phyloP scores from a whole-genome alignment of 1,140 invertebrate species.

The Linepithema humile region DNA sequence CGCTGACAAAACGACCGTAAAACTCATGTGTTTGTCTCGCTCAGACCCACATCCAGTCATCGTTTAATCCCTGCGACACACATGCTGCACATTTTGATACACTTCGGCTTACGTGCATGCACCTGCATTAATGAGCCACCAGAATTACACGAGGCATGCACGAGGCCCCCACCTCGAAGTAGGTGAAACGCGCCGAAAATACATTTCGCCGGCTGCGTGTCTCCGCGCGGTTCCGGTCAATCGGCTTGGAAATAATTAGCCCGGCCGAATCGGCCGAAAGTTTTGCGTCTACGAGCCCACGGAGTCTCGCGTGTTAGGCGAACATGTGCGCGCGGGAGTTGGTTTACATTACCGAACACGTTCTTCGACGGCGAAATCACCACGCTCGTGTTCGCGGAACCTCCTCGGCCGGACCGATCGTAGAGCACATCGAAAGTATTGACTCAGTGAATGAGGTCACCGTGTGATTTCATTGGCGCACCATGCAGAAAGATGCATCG shows the following conservation, averaged over 20 bases:
- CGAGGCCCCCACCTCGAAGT: neutral
- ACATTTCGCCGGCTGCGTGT: neutral
- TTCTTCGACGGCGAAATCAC: conserved; percentile 47
- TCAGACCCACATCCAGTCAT: neutral
- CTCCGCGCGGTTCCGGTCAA: neutral
- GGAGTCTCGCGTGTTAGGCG: conserved; percentile 33
- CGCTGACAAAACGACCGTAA: neutral
- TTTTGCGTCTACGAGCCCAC: conserved; percentile 25
- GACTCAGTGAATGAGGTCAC: conserved; percentile 69
- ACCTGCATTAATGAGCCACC: neutral
- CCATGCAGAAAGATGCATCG: conserved; percentile 59
- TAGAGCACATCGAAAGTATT: conserved; percentile 61
- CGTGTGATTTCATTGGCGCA: conserved; percentile 67
- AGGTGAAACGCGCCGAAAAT: neutral
- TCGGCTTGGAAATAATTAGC: neutral
- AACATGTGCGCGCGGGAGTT: conserved; percentile 28
- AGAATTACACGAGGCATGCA: neutral
- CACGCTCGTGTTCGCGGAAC: conserved; percentile 57
- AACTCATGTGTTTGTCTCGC: neutral
- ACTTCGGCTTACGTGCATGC: neutral
- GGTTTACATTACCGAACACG: conserved; percentile 63
- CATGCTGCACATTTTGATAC: neutral
- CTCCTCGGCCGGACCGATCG: conserved; percentile 26
- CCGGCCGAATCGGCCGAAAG: neutral
- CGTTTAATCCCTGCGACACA: neutral